Base-by-base conservation (phyloP, 2,113 vertebrate species). In the Megaptera novaeangliae region DNA sequence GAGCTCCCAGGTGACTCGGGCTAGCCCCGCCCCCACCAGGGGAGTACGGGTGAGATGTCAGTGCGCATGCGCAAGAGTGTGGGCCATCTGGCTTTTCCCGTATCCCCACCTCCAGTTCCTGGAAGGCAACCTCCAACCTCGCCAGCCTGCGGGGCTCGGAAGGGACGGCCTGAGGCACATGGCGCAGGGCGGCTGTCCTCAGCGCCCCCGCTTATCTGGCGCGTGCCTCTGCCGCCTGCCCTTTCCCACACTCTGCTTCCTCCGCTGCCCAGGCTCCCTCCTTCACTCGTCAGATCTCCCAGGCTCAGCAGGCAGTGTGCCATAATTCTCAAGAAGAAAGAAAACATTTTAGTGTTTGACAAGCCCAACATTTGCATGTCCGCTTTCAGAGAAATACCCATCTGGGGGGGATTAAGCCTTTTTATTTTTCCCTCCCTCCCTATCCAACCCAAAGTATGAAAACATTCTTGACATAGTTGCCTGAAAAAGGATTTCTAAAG, bases 191-290 rank as follows among this genome's bases (percentile, higher is more conserved):
- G 71, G 98, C 88, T 57, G 95, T 98, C 98, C 98, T 98, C 98
- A 96, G 98, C 98, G 98, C 98, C 96, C 98, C 99, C 98, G 98
- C 98, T 99, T 99, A 99, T 98, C 99, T 99, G 99, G 99, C 99
- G 98, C 98, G 99, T 99, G 99, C 99, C 99, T 88, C 34, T 8
- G 14, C 71, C 12, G 14, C 29, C 63, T 93, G 97, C 98, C 99
- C 98, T 99, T 99, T 99, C 99, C 99, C 99, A 99, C 99, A 99
- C 98, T 99, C 98, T 98, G 98, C 98, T 98, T 98, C 98, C 99
- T 98, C 98, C 95, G 98, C 95, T 98, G 98, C 99, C 98, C 98
- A 98, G 98, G 96, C 98, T 97, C 97, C 97, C 82, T 98, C 98
- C 98, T 98, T 95, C 94, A 98, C 98, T 98, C 97, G 99, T 99